phyloP scores from a whole-genome alignment of 2,113 vertebrate genomes.

The Scartelaos histophorus region DNA sequence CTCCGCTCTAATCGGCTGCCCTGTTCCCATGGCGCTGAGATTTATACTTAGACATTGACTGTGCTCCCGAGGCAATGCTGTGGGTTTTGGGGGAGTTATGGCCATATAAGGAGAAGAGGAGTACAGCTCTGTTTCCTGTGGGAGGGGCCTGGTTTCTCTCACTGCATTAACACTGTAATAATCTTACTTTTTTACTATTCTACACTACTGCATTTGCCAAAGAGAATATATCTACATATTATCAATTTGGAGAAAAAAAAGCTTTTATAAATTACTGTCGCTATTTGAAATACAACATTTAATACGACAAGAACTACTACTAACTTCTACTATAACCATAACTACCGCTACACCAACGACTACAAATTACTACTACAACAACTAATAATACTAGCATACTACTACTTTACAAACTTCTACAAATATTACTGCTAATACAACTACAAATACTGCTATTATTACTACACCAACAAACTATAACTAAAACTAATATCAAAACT shows the following conservation, averaged over 20 bases:
- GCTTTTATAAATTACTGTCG: too few species aligned
- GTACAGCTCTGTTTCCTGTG: constrained; percentile 74
- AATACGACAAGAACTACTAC: too few species aligned
- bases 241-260: not conserved
- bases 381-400: too few species aligned
- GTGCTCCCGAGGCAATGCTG: constrained; percentile 69
- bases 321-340: too few species aligned
- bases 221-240: not conserved
- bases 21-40: constrained; percentile 60
- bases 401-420: too few species aligned
- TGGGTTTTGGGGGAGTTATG: constrained; percentile 78
- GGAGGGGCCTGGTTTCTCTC: constrained; percentile 73
- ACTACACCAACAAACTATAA: too few species aligned
- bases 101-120: constrained; percentile 81
- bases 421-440: too few species aligned
- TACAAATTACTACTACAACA: too few species aligned
- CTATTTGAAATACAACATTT: not conserved
- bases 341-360: too few species aligned
- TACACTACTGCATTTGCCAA: not conserved
- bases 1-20: constrained; percentile 41
- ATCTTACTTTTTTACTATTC: not conserved
- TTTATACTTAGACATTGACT: constrained; percentile 73
- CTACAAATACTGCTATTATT: too few species aligned
- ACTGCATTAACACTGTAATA: constrained; percentile 48
- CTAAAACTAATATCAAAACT: too few species aligned